These are phyloP conservation scores for Anneissia japonica DNA, from an alignment of 35 echinoderm and acorn worm species.

Conservation along the genomic window DNA sequence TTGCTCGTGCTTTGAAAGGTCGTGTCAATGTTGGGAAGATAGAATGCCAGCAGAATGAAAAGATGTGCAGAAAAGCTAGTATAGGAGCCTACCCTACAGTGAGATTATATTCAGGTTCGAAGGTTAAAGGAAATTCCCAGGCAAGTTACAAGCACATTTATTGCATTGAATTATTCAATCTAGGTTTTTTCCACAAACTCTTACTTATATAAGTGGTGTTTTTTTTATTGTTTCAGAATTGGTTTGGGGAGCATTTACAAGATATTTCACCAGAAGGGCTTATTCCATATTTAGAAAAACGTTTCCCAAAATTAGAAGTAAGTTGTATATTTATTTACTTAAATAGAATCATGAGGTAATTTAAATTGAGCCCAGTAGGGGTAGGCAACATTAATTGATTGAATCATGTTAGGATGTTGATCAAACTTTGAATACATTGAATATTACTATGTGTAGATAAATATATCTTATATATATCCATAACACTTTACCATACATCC, in stretches of 20 bases:
- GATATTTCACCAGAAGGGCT: conserved; percentile 64
- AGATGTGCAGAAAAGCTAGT: conserved; percentile 72
- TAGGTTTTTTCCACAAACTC: too few species aligned
- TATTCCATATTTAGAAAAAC: conserved; percentile 59
- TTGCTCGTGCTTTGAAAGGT: conserved; percentile 68
- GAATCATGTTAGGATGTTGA: too few species aligned
- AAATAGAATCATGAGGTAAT: conserved; percentile 1
- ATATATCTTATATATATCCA: too few species aligned
- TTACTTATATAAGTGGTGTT: too few species aligned
- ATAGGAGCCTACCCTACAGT: conserved; percentile 74
- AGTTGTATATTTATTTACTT: conserved; percentile 1
- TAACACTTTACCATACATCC: too few species aligned
- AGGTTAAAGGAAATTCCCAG: conserved; percentile 66
- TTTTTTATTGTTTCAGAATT: conserved; percentile 60
- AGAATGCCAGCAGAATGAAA: conserved; percentile 60
- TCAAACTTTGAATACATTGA: too few species aligned
- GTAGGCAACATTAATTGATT: too few species aligned
- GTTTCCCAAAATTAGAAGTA: conserved; percentile 44
- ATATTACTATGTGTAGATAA: too few species aligned
- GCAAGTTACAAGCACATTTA: conserved; percentile 15
- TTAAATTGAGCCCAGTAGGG: too few species aligned
- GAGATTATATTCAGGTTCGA: conserved; percentile 79
- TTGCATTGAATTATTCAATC: too few species aligned
- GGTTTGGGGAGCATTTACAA: conserved; percentile 79
- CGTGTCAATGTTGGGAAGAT: conserved; percentile 76